Percentiles rank a stretch among this genome's conserved stretches.
These are phyloP conservation scores for Sesamia inferens DNA, from an alignment of 2,888 invertebrate genomes.

Conservation along the genomic window DNA sequence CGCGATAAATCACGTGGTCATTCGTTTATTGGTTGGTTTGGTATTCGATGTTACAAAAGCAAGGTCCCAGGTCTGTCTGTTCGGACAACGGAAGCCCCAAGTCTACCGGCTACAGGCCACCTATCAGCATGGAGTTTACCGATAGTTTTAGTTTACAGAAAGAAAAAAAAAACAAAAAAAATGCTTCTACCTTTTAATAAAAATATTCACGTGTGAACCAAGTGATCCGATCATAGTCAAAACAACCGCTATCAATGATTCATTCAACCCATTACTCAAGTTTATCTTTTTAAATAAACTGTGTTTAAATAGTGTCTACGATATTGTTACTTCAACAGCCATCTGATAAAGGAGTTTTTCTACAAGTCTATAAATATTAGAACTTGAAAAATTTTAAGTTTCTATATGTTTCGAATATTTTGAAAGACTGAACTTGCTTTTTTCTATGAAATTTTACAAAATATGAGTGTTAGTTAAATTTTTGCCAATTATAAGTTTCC, in stretches of 20 bases:
- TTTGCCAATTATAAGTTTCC: too few species aligned
- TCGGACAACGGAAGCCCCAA: too few species aligned
- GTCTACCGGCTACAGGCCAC: too few species aligned
- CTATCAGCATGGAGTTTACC: too few species aligned
- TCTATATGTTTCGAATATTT: neutral
- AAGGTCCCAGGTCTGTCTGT: too few species aligned
- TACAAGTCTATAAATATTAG: neutral
- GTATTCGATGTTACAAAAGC: too few species aligned
- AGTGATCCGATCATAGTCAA: slow-evolving; percentile 14
- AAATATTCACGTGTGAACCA: slow-evolving; percentile 7
- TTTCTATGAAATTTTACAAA: neutral
- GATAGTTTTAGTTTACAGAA: neutral
- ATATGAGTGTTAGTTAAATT: too few species aligned
- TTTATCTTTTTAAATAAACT: slow-evolving; percentile 28
- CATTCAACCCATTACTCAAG: slow-evolving; percentile 17
- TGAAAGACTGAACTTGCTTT: neutral
- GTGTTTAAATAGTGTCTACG: slow-evolving; percentile 10
- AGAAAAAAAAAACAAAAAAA: neutral
- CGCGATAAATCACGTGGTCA: too few species aligned
- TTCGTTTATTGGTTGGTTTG: too few species aligned
- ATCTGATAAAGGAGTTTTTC: slow-evolving; percentile 1
- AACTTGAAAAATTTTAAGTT: neutral
- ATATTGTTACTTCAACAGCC: neutral
- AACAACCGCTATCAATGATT: slow-evolving; percentile 26
- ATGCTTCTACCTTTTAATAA: neutral